phyloP scores from a whole-genome alignment of 2,113 vertebrate species.

The Porphyrio hochstetteri region DNA sequence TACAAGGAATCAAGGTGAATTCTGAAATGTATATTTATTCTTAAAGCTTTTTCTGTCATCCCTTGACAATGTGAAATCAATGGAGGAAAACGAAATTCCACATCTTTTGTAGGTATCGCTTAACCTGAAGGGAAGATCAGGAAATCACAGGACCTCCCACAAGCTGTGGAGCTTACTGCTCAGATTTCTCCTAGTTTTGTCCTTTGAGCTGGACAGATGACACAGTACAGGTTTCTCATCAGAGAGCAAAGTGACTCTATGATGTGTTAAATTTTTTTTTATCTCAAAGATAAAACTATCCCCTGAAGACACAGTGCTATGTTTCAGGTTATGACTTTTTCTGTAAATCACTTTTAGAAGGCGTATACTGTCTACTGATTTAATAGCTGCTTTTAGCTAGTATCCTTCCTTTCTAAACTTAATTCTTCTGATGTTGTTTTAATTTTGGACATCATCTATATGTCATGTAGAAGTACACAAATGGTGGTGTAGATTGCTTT shows the following conservation, averaged over 20 bases:
- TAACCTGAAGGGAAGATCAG: not conserved
- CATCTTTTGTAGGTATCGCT: not conserved
- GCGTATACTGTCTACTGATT: not conserved
- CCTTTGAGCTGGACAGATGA: not conserved
- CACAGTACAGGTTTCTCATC: not conserved
- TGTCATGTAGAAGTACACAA: not conserved
- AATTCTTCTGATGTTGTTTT: not conserved
- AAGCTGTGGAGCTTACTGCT: not conserved
- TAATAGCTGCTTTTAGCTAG: not conserved
- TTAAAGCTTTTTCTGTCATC: not conserved
- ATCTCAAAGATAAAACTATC: not conserved
- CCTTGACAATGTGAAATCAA: not conserved
- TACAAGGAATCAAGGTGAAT: constrained; percentile 27
- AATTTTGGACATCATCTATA: not conserved
- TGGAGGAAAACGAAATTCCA: not conserved
- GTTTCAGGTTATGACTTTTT: not conserved
- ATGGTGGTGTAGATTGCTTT: not conserved
- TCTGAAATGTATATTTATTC: not conserved
- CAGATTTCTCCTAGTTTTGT: not conserved
- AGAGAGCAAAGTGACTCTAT: not conserved
- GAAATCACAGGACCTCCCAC: not conserved
- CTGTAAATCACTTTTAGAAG: not conserved
- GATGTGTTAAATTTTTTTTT: not conserved
- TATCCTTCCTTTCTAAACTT: not conserved
- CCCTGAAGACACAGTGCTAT: not conserved